phyloP scores from a whole-genome alignment of 2,888 invertebrate species.

The Trissolcus japonicus region DNA sequence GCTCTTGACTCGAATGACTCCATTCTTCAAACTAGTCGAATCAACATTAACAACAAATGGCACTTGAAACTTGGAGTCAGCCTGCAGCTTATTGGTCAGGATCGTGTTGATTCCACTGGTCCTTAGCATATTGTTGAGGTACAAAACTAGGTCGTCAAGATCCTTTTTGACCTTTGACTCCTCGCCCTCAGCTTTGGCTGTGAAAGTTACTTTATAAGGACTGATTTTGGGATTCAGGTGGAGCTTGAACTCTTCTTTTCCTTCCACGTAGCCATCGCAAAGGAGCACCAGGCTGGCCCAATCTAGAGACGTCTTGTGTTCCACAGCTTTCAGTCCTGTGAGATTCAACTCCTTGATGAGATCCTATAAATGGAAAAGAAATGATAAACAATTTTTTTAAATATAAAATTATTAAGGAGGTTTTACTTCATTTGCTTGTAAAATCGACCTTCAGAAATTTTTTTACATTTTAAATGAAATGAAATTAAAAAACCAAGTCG shows the following conservation, averaged over 20 bases:
- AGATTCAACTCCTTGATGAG: constrained; percentile 14
- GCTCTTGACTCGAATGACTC: constrained; percentile 80
- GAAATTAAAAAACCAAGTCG: too few relatives aligned
- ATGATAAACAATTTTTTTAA: too few relatives aligned
- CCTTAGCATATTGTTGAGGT: constrained; percentile 78
- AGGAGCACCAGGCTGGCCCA: constrained; percentile 72
- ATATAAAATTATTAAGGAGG: too few relatives aligned
- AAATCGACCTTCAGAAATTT: too few relatives aligned
- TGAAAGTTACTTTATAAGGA: constrained; percentile 86
- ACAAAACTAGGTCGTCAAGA: constrained; percentile 78
- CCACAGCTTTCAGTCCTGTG: constrained; percentile 65
- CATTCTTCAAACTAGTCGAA: constrained; percentile 82
- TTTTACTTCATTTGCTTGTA: too few relatives aligned
- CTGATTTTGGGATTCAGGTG: constrained; percentile 84
- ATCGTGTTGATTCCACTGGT: constrained; percentile 70
- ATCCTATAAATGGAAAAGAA: constrained; percentile 25
- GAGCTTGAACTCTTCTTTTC: constrained; percentile 71
- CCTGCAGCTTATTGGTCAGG: constrained; percentile 63
- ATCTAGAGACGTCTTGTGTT: constrained; percentile 69
- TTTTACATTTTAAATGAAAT: too few relatives aligned
- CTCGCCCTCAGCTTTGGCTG: constrained; percentile 75
- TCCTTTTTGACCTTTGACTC: constrained; percentile 72
- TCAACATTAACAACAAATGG: constrained; percentile 85
- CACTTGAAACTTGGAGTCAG: constrained; percentile 76
- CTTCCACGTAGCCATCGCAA: constrained; percentile 67